Percentiles rank a stretch among this genome's conserved stretches.
Conservation (phyloP, 2,113 vertebrate species). For the Geothlypis trichas region DNA sequence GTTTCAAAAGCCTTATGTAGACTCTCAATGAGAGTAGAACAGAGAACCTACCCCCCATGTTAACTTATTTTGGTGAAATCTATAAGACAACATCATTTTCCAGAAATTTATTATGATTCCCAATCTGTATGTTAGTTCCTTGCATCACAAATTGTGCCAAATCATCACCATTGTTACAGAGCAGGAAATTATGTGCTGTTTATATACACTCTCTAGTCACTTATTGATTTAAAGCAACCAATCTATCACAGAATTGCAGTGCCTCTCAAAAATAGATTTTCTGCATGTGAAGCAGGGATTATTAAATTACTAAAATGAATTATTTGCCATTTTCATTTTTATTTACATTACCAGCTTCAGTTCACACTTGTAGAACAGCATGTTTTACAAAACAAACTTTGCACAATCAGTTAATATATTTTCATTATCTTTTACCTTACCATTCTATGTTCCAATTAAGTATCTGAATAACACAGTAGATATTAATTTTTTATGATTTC, state of each 20-base stretch:
- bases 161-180: not conserved
- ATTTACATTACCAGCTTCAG: not conserved
- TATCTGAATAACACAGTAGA: not conserved
- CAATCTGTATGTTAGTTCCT: not conserved
- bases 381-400: not conserved
- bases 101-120: not conserved
- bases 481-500: not conserved
- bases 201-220: not conserved
- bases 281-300: not conserved
- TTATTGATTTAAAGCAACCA: not conserved
- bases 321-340: not conserved
- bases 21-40: accelerated
- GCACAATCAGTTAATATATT: not conserved
- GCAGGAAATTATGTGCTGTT: not conserved
- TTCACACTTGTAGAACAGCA: not conserved
- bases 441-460: not conserved
- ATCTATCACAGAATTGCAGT: not conserved
- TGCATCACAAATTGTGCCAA: not conserved
- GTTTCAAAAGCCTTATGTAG: not conserved
- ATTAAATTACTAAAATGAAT: not conserved
- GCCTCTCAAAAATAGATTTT: conserved; percentile 2
- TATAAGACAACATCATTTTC: not conserved
- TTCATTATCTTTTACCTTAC: not conserved
- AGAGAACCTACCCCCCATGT: not conserved
- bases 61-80: not conserved